Evolutionary conservation across 2,113 vertebrate genomes (phyloP), one percentile per base, ranked within the genome.

Genomic region (Pyxicephalus adspersus): DNA sequence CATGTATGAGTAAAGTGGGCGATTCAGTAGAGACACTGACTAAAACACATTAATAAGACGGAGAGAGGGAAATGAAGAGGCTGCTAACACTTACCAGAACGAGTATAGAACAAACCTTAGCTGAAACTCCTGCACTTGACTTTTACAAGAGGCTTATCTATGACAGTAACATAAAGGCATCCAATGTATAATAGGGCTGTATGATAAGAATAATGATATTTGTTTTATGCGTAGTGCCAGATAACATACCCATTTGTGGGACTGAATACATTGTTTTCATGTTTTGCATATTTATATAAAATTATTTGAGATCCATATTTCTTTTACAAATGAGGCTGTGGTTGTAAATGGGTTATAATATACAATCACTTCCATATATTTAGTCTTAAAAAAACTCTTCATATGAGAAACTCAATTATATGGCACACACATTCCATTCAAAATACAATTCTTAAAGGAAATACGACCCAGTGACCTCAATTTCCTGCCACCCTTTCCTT

Each of bases 391-490:
- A 50, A 68, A 78, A 65, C 15, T 45, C 6, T 45, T 45, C 28
- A 28, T 29, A 78, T 38, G 29, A 80, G 77, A 80, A 81, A 64
- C 68, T 71, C 67, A 81, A 81, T 81, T 73, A 74, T 64, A 63
- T 73, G 60, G 70, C 67, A 64, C 79, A 74, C 79, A 64, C 68
- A 81, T 74, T 80, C 66, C 77, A 80, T 72, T 81, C 50, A 81
- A 57, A 81, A 64, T 65, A 81, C 58, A 81, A 63, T 74, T 74
- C 60, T 81, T 81, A 72, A 73, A 81, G 79, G 79, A 81, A 81
- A 73, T 73, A 64, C n/a, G 79, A 81, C 79, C 79, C 25, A 8
- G 50, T 81, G 68, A 81, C 79, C 79, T 81, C 68, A 81, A 81
- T 81, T 81, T 81, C 79, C 79, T 74, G 79, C 70, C 63, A 73